A percentile compares a stretch with the other conserved stretches of the same genome.
phyloP scores from a whole-genome alignment of 2,888 invertebrate genomes.

The Monochamus alternatus region DNA sequence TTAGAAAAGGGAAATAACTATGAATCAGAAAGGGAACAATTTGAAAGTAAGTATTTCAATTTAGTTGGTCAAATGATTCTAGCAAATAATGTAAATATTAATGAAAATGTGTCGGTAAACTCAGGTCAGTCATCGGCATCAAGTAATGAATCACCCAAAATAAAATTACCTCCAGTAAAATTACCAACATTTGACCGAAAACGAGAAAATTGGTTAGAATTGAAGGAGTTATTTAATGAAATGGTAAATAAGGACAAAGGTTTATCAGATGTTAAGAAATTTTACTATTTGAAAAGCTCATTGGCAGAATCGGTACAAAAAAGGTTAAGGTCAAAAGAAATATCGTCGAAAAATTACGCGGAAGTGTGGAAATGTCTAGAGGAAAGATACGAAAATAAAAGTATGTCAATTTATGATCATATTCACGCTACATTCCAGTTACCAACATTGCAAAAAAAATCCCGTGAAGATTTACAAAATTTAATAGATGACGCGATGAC shows the following conservation, averaged over 20 bases:
- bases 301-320: neutral
- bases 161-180: constrained; percentile 4
- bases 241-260: constrained; percentile 8
- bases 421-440: constrained; percentile 13
- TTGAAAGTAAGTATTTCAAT: neutral
- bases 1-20: neutral
- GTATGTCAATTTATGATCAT: constrained; percentile 16
- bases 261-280: constrained; percentile 12
- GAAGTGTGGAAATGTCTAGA: constrained; percentile 7
- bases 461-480: too few relatives aligned
- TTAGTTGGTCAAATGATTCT: neutral
- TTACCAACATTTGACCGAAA: constrained; percentile 24
- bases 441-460: neutral
- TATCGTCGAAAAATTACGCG: constrained; percentile 13
- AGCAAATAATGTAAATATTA: neutral
- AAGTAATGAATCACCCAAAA: neutral
- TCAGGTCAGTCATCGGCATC: neutral
- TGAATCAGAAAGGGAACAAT: neutral
- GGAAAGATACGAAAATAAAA: constrained; percentile 26
- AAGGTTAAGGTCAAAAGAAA: constrained; percentile 14
- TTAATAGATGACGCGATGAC: constrained; percentile 7
- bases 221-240: constrained; percentile 19
- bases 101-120: neutral
- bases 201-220: constrained; percentile 17
- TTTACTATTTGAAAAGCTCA: constrained; percentile 22